Evolutionary conservation across 2,888 invertebrate species (phyloP), one percentile per base, ranked within the genome.

Genomic region (Colletes collaris): DNA sequence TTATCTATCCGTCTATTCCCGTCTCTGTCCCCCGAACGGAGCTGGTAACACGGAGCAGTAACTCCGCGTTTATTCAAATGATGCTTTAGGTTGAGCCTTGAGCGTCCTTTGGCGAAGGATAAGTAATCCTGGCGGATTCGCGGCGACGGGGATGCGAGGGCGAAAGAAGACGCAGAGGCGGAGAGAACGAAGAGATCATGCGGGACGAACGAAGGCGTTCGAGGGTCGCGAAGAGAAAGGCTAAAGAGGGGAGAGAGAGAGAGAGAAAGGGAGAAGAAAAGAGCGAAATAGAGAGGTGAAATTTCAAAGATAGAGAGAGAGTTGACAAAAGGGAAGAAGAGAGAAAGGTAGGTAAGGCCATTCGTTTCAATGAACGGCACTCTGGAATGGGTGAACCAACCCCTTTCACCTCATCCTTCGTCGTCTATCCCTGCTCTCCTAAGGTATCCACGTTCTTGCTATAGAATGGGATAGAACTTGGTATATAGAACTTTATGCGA

Each of bases 31-130:
- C 40, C 11, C 64, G 55, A 52, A 50, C 27, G 52, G 3, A n/a
- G 65, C 65, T 67, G 59, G 66, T 58, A 69, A 79, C 81, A 62
- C 75, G 66, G 68, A 79, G 86, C 89, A 85, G 90, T 92, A 92
- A 91, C 90, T 91, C 80, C 82, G 83, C 90, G 87, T 92, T 92
- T 91, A 92, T 91, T 91, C 91, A 92, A 92, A 92, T 90, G 90
- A 92, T 91, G 87, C 90, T 90, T 91, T 90, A 91, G 90, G 87
- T 87, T 81, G 87, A 88, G 83, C 82, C 84, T 81, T 79, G 83
- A 82, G 86, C 84, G 84, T 89, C 85, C 88, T 89, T 85, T 78
- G 81, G 74, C 81, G 82, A 72, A 81, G 89, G 86, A 89, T 91
- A 90, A 90, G 90, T 91, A 91, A 91, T 91, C 89, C 88, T 85